Percentiles rank a stretch among this genome's conserved stretches.
phyloP scores from a whole-genome alignment of 1,140 invertebrate genomes.

The Hyphantria cunea region DNA sequence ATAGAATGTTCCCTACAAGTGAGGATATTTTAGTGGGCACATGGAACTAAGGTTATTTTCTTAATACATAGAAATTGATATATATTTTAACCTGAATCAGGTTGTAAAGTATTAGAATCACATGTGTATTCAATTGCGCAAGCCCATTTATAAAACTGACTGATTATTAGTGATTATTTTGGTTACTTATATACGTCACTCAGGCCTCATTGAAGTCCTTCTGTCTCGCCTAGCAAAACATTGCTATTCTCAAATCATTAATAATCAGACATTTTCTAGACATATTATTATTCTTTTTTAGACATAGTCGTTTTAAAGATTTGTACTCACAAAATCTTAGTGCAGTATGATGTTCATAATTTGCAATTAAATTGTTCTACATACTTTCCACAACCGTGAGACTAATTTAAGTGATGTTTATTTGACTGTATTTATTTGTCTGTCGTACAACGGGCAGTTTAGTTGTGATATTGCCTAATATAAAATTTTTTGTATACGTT shows the following conservation, averaged over 20 bases:
- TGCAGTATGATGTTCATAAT: constrained; percentile 22
- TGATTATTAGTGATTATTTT: no score
- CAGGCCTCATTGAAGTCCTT: no score
- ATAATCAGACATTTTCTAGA: background rate
- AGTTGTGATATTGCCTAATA: constrained; percentile 79
- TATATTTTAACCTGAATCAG: no score
- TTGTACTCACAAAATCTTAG: constrained; percentile 15
- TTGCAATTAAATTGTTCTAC: constrained; percentile 10
- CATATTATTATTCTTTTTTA: constrained; percentile 7
- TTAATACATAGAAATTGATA: no score
- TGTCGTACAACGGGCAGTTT: constrained; percentile 56
- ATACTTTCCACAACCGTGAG: constrained; percentile 6
- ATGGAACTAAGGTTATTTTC: no score
- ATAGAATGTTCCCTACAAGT: no score
- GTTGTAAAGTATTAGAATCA: no score
- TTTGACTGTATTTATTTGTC: constrained; percentile 68
- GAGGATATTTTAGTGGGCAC: no score
- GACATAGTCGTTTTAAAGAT: constrained; percentile 6
- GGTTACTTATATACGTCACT: no score
- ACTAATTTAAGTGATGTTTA: constrained; percentile 24
- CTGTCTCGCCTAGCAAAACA: no score
- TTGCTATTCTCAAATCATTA: background rate
- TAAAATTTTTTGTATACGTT: constrained; percentile 79
- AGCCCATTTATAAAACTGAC: no score
- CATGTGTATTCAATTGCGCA: no score